These are phyloP conservation scores for Protobothrops flavoviridis DNA, from an alignment of 2,113 vertebrate genomes.

Conservation along the genomic window DNA sequence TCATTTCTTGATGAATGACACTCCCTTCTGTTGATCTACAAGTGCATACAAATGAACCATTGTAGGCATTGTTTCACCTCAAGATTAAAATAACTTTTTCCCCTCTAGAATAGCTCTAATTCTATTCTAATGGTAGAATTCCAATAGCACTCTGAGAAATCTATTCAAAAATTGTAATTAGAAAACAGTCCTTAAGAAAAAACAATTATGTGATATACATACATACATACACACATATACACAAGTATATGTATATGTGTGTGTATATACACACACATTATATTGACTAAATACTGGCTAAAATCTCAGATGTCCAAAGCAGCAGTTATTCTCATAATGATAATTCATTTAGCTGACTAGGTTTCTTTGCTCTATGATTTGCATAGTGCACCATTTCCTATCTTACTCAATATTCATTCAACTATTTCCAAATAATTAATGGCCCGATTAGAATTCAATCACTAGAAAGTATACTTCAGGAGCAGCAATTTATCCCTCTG, in stretches of 20 bases:
- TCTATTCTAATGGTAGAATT: neutral
- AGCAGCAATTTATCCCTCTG: neutral
- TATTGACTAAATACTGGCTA: neutral
- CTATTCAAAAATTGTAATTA: neutral
- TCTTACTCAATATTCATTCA: neutral
- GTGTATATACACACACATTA: neutral
- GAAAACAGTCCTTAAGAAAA: neutral
- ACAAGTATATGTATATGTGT: too few species aligned
- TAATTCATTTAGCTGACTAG: neutral
- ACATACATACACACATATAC: neutral
- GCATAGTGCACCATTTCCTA: neutral
- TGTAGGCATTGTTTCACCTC: neutral
- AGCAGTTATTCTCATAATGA: neutral
- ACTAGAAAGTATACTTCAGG: neutral
- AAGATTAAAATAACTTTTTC: neutral
- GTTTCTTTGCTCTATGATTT: neutral
- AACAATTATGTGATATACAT: neutral
- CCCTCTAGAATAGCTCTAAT: neutral
- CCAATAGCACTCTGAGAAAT: neutral
- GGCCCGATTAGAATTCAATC: neutral
- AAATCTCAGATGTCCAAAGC: neutral
- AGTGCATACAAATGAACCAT: neutral
- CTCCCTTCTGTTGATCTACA: neutral
- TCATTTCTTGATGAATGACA: neutral
- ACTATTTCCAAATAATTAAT: neutral